Percentiles rank a stretch among this genome's conserved stretches.
Evolutionary conservation across 2,888 invertebrate genomes (phyloP).

Genomic region (Hirudinaria manillensis): DNA sequence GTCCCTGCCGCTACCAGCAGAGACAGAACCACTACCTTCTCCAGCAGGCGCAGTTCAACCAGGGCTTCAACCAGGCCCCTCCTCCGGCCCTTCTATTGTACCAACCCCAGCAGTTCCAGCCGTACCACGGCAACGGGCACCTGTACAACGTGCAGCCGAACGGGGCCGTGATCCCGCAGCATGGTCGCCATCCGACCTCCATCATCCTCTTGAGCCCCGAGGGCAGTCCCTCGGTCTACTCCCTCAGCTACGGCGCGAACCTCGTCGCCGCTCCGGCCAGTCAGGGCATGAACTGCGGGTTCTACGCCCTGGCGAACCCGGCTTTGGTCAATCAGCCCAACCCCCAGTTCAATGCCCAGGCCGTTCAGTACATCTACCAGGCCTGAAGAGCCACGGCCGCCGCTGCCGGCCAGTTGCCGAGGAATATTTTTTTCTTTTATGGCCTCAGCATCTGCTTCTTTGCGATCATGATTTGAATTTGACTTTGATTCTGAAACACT

Average conservation of each 20-base stretch:
- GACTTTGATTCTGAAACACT: no score
- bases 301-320: constrained; percentile 1
- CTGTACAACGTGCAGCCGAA: neutral
- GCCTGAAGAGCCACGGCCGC: neutral
- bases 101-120: constrained; percentile 5
- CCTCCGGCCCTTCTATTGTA: neutral
- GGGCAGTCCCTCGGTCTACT: neutral
- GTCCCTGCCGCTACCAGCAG: no score
- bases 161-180: neutral
- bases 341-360: neutral
- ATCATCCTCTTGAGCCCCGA: constrained; percentile 9
- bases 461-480: no score
- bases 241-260: neutral
- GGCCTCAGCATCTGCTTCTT: no score
- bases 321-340: neutral
- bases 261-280: neutral
- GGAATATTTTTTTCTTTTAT: no score
- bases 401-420: no score
- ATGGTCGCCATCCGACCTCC: neutral
- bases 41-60: neutral
- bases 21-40: no score
- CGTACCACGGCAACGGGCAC: neutral
- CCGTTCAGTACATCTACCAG: constrained; percentile 10
- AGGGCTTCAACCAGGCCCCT: neutral
- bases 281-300: constrained; percentile 3